Base-by-base conservation (phyloP, 2,888 invertebrate species). In the Ditula angustiorana region DNA sequence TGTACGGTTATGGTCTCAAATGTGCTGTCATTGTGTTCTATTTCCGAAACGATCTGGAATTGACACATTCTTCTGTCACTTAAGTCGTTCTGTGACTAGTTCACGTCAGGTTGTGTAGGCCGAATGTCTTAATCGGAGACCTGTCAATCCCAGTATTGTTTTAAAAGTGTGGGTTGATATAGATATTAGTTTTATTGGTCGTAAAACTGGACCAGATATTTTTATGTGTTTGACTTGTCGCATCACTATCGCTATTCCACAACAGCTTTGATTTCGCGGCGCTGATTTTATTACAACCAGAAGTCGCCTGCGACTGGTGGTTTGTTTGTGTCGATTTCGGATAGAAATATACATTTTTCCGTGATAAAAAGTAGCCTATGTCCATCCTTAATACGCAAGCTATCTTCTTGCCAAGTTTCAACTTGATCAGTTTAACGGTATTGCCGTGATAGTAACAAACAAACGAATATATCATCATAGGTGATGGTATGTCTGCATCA, bases 121-220 rank as follows among this genome's bases (percentile, higher is more conserved):
- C 41, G 63, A 62, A 57, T 35, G 44, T 44, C 63, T 63, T 58
- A 58, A 63, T 63, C 57, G 37, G 19, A 41, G 26, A 57, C 13
- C 49, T 63, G 63, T 63, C 63, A 63, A 63, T 57, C 63, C 24
- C 56, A 28, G 56, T 44, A 57, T 57, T 62, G 62, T 62, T 57
- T 57, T 50, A 57, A 30, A 53, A 41, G 57, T 50, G 63, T 63
- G 63, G 63, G 57, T 11, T 30, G 62, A 23, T 50, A 44, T 11
- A 52, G 53, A 26, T 57, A 58, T 63, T 33, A 41, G 24, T 52
- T 63, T 49, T 63, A 58, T 63, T 37, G 57, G n/a, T 58, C 57
- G 33, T 63, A 63, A 63, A 63, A 63, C 21, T 52, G 49, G 13
- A 44, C 44, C 33, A 50, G 44, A 44, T 63, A 52, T 52, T 57